Conservation (phyloP, 1,140 invertebrate genomes). For the Psilanteris sp. region DNA sequence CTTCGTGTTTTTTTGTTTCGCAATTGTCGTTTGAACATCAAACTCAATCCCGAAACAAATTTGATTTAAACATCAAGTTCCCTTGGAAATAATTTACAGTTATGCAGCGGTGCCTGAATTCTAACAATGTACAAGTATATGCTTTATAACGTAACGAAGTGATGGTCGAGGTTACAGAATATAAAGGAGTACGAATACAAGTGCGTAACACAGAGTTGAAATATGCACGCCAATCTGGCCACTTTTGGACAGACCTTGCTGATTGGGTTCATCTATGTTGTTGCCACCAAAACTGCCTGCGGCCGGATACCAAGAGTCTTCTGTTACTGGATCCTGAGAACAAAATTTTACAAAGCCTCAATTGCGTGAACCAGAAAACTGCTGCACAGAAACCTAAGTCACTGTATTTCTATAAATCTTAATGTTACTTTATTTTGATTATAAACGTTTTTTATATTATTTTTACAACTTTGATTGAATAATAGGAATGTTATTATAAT, state of each 20-base stretch:
- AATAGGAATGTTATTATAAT: too few relatives aligned
- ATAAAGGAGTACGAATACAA: conserved; percentile 52
- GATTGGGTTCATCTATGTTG: conserved; percentile 83
- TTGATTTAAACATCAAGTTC: too few relatives aligned
- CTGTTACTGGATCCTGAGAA: conserved; percentile 68
- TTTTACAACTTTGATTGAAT: too few relatives aligned
- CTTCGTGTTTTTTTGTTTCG: too few relatives aligned
- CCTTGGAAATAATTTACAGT: not conserved
- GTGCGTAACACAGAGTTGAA: conserved; percentile 44
- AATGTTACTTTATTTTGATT: too few relatives aligned
- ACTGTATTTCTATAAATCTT: too few relatives aligned
- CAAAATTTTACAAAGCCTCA: too few relatives aligned
- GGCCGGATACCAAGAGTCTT: conserved; percentile 79
- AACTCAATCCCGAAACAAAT: too few relatives aligned
- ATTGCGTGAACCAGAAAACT: too few relatives aligned
- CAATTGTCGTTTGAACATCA: too few relatives aligned
- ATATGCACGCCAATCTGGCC: conserved; percentile 47
- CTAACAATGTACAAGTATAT: conserved; percentile 39
- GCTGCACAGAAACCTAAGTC: too few relatives aligned
- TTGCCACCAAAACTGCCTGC: conserved; percentile 80
- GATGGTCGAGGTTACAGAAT: conserved; percentile 32
- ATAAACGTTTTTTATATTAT: too few relatives aligned
- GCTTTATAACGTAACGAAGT: conserved; percentile 7
- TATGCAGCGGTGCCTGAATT: not conserved
- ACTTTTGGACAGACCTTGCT: conserved; percentile 79